These are phyloP conservation scores for Leptopilina syphax DNA, from an alignment of 2,888 invertebrate genomes.

Conservation along the genomic window DNA sequence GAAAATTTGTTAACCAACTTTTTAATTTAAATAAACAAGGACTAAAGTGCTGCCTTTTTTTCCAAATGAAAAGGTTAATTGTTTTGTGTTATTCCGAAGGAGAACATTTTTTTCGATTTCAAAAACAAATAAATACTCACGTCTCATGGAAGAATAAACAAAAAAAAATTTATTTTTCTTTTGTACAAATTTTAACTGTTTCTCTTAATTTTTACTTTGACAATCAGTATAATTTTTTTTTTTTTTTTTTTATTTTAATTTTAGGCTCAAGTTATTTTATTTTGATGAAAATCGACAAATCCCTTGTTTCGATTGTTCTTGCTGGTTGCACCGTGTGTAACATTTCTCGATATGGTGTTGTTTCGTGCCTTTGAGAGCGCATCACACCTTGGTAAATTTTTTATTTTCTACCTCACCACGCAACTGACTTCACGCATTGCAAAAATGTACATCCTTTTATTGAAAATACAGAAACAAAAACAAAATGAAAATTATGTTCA, in stretches of 20 bases:
- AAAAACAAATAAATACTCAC: too few species aligned
- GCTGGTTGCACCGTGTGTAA: constrained; percentile 42
- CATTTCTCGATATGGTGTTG: constrained; percentile 32
- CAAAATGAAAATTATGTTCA: background rate
- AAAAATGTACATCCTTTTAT: constrained; percentile 38
- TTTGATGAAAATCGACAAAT: constrained; percentile 12
- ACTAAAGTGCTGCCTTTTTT: background rate
- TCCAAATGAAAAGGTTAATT: constrained; percentile 2
- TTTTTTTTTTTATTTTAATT: too few species aligned
- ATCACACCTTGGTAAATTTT: constrained; percentile 45
- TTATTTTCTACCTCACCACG: constrained; percentile 45
- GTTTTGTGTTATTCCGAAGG: background rate
- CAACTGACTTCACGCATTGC: constrained; percentile 46
- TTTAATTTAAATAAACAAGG: constrained; percentile 7
- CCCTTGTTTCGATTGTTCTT: background rate
- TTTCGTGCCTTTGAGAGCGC: constrained; percentile 29
- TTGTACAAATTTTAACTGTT: too few species aligned
- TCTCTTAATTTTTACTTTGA: too few species aligned
- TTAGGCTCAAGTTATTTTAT: too few species aligned
- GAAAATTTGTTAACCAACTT: constrained; percentile 32
- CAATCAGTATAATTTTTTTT: too few species aligned
- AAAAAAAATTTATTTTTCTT: too few species aligned
- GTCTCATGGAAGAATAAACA: too few species aligned
- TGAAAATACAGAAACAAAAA: background rate
- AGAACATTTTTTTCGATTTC: background rate